Evolutionary conservation across 1,140 invertebrate species (phyloP).

Genomic region (Ceratina calcarata): DNA sequence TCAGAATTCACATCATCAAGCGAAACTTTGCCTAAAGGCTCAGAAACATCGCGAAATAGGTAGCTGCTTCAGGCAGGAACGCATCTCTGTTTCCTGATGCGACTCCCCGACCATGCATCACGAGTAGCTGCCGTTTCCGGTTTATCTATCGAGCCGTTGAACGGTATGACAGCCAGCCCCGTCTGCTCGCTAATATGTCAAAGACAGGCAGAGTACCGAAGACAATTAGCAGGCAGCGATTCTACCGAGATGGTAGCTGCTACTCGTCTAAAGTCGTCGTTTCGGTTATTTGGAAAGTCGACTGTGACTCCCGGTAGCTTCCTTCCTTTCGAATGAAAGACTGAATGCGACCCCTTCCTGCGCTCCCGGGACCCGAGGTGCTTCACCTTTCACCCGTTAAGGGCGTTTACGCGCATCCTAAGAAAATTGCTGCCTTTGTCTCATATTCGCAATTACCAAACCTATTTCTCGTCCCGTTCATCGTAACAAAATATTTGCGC

Average conservation of each 20-base stretch:
- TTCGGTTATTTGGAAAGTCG: slow-evolving; percentile 55
- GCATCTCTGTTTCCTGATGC: slow-evolving; percentile 52
- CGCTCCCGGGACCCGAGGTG: not conserved
- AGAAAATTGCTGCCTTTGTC: slow-evolving; percentile 24
- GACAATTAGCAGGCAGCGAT: slow-evolving; percentile 51
- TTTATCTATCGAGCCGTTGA: slow-evolving; percentile 63
- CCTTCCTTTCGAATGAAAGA: slow-evolving; percentile 19
- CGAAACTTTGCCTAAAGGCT: slow-evolving; percentile 64
- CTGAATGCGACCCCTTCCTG: slow-evolving; percentile 8
- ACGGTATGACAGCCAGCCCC: slow-evolving; percentile 34
- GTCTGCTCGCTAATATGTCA: slow-evolving; percentile 59
- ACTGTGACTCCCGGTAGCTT: slow-evolving; percentile 11
- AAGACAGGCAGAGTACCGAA: slow-evolving; percentile 52
- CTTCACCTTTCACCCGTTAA: slow-evolving; percentile 7
- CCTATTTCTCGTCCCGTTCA: not conserved
- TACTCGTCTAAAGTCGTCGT: slow-evolving; percentile 26
- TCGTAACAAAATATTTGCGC: not conserved
- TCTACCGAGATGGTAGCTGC: slow-evolving; percentile 25
- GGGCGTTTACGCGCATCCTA: not conserved
- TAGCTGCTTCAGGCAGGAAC: slow-evolving; percentile 39
- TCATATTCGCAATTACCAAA: not conserved
- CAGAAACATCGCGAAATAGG: slow-evolving; percentile 63
- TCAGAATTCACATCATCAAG: slow-evolving; percentile 21
- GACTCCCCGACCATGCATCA: slow-evolving; percentile 30
- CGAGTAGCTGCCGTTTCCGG: slow-evolving; percentile 58